Evolutionary conservation across 1,140 invertebrate species (phyloP), one percentile per base, ranked within the genome.

Genomic region (Cardiocondyla obscurior): DNA sequence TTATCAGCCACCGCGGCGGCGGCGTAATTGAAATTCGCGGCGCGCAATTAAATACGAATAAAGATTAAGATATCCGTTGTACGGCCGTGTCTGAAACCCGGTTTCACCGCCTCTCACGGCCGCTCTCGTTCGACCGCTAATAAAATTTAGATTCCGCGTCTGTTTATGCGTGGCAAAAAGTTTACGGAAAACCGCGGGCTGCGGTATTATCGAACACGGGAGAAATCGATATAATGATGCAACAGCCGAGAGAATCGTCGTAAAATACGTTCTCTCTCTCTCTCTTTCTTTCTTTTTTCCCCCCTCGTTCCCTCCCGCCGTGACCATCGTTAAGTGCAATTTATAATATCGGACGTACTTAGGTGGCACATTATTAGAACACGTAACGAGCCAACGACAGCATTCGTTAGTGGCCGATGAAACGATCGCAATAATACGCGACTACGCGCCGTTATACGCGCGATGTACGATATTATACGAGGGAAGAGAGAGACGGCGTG

Each of bases 191-290:
- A 79, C n/a, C 19, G 12, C 33, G 14, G n/a, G n/a, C 64, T 6
- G n/a, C 1, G n/a, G n/a, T 69, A 79, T 79, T 69, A 79, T 79
- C 33, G 64, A 69, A 39, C 46, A 42, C n/a, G 46, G 36, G 74
- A 69, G 74, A 79, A 79, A 79, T 79, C 62, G 74, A 79, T 53
- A 79, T 69, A 69, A 79, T 79, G 46, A 79, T 2, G 74, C 46
- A 79, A 79, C 25, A 42, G 30, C 28, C 25, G 28, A n/a, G 12
- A 69, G 39, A 16, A 64, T n/a, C 19, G 8, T 22, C 14, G 30
- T 44, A 46, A 62, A 74, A 30, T 74, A 5, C n/a, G 10, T 36
- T 8, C 19, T 12, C 8, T 16, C 33, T n/a, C n/a, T n/a, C n/a
- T n/a, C n/a, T n/a, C n/a, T n/a, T n/a, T n/a, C n/a, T n/a, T n/a